Percentiles rank a stretch among this genome's conserved stretches.
Evolutionary conservation across 1,140 invertebrate genomes (phyloP).

Genomic region (Leptonema lineaticorne): DNA sequence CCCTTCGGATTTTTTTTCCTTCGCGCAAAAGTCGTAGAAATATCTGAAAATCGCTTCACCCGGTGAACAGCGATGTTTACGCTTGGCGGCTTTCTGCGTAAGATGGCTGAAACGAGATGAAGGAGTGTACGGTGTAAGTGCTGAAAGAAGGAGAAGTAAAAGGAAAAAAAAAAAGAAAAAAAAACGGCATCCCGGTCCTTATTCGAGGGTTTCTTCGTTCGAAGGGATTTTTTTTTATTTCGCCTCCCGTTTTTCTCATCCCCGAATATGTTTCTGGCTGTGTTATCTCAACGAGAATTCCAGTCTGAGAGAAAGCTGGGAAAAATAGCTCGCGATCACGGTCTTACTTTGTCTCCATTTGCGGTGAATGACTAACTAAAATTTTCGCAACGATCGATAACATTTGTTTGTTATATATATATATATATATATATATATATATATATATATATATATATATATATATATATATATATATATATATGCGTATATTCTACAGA

Average conservation of each 20-base stretch:
- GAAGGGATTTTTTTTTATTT: not conserved
- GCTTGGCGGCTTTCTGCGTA: conserved; percentile 34
- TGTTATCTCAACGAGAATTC: conserved; percentile 9
- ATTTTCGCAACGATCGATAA: conserved; percentile 2
- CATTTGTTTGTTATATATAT: not conserved
- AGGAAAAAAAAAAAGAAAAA: conserved; percentile 16
- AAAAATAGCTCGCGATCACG: not conserved
- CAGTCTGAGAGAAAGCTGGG: not conserved
- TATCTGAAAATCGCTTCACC: conserved; percentile 39
- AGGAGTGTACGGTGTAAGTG: too few relatives aligned
- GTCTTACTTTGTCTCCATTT: not conserved
- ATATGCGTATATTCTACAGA: not conserved
- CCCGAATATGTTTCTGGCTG: not conserved
- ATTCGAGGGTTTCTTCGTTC: conserved; percentile 2
- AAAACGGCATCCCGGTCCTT: conserved; percentile 28
- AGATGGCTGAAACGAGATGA: not conserved
- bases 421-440: not conserved
- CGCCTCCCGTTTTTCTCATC: not conserved
- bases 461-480: not conserved
- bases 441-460: not conserved
- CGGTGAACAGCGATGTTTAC: conserved; percentile 37
- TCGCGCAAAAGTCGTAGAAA: conserved; percentile 20
- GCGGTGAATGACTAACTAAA: not conserved
- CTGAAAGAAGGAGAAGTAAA: not conserved
- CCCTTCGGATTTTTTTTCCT: not conserved